phyloP scores from a whole-genome alignment of 2,113 vertebrate genomes.

The Notechis scutatus region DNA sequence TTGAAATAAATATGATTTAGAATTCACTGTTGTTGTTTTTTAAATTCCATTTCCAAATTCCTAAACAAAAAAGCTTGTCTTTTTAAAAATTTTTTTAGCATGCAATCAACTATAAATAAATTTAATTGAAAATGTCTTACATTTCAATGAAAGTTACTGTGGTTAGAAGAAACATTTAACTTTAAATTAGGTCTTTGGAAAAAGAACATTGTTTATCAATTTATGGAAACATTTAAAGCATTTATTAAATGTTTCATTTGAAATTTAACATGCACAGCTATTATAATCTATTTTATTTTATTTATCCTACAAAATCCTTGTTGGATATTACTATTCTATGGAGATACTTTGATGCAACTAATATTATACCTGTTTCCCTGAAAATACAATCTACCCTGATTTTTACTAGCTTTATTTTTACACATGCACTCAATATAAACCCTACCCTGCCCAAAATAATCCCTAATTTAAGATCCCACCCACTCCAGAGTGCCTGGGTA shows the following conservation, averaged over 20 bases:
- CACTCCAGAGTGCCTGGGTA: no score
- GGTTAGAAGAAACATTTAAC: not conserved
- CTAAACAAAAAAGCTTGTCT: constrained; percentile 1
- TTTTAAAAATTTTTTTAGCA: not conserved
- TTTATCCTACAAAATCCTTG: not conserved
- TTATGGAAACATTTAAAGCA: not conserved
- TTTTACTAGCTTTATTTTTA: no score
- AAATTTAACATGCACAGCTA: not conserved
- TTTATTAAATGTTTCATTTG: not conserved
- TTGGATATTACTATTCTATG: not conserved
- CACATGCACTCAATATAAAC: no score
- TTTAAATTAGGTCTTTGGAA: constrained; percentile 17
- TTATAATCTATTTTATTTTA: not conserved
- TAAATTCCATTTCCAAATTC: not conserved
- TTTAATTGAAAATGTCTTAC: constrained; percentile 14
- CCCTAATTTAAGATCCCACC: no score
- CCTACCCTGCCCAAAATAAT: no score
- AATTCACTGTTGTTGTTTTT: not conserved
- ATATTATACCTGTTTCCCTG: no score
- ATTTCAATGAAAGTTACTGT: constrained; percentile 23
- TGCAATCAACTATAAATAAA: constrained; percentile 16
- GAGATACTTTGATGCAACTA: not conserved
- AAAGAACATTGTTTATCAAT: constrained; percentile 5
- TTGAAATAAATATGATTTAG: not conserved
- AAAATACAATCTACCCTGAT: no score